Conservation (phyloP, 2,888 invertebrate genomes). For the Idaea aversata region DNA sequence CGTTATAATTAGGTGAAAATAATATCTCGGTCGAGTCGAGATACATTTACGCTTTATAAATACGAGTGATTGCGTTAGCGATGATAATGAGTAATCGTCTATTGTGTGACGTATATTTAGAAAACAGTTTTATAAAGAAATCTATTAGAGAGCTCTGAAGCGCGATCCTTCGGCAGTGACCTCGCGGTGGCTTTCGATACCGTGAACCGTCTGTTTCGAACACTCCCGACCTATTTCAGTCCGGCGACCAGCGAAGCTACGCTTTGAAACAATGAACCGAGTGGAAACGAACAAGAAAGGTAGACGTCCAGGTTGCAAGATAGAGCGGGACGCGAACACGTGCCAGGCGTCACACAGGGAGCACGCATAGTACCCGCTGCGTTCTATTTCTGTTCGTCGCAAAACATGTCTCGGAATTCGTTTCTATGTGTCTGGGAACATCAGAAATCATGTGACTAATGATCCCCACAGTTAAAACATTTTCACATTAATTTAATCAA, state of each 20-base stretch:
- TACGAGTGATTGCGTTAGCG: constrained; percentile 27
- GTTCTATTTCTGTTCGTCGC: constrained; percentile 78
- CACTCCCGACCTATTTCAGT: constrained; percentile 78
- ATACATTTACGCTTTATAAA: constrained; percentile 32
- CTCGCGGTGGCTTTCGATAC: constrained; percentile 73
- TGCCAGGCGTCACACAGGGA: constrained; percentile 69
- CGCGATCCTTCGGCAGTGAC: constrained; percentile 70
- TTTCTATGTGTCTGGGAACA: constrained; percentile 77
- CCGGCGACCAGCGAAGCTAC: constrained; percentile 68
- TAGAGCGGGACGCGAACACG: constrained; percentile 60
- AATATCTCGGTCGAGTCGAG: not conserved
- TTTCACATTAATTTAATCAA: constrained; percentile 35
- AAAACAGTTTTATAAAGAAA: constrained; percentile 36
- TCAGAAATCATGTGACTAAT: constrained; percentile 78
- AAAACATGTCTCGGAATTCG: constrained; percentile 79
- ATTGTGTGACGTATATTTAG: constrained; percentile 32
- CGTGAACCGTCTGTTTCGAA: constrained; percentile 72
- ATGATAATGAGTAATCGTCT: constrained; percentile 31
- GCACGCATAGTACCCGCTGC: constrained; percentile 73
- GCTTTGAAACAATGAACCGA: constrained; percentile 76
- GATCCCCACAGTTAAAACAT: constrained; percentile 50
- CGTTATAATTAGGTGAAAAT: constrained; percentile 46
- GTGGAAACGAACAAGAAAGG: constrained; percentile 66
- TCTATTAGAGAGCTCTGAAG: constrained; percentile 42
- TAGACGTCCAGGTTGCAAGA: constrained; percentile 55